Conservation (phyloP, 2,113 vertebrate genomes). For the Lethenteron reissneri region DNA sequence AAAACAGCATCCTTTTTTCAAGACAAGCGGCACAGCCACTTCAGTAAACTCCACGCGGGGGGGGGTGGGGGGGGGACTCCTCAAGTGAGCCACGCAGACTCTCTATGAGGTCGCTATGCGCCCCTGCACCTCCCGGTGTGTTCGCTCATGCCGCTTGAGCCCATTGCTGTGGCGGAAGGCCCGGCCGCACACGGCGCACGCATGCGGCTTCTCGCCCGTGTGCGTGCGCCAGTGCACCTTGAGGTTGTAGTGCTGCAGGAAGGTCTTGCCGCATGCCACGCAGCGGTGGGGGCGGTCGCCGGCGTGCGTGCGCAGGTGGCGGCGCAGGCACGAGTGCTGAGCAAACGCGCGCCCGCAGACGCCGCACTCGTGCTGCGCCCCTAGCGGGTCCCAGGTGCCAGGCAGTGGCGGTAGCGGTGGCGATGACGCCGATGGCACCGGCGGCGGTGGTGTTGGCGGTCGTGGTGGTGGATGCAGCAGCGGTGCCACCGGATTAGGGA, state of each 20-base stretch:
- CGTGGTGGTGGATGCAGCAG: no score
- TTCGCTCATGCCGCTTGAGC: not conserved
- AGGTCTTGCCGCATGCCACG: slow-evolving; percentile 1
- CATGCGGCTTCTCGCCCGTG: slow-evolving; percentile 1
- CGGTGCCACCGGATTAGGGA: no score
- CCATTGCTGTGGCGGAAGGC: not conserved
- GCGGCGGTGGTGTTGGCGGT: no score
- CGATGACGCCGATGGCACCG: no score
- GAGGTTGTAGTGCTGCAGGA: not conserved
- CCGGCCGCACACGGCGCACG: not conserved
- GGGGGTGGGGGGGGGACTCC: no score
- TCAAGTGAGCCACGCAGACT: no score
- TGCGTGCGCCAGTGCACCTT: not conserved
- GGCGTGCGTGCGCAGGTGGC: slow-evolving; percentile 90
- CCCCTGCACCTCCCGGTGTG: not conserved
- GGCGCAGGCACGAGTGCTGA: slow-evolving; percentile 83
- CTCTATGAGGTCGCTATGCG: no score
- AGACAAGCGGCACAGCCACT: no score
- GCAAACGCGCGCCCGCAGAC: slow-evolving; percentile 98
- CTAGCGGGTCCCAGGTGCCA: no score
- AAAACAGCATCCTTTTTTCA: no score
- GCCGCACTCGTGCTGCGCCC: slow-evolving; percentile 46
- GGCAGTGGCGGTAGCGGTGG: no score
- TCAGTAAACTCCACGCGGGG: no score
- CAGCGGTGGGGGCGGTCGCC: slow-evolving; percentile 83